Evolutionary conservation across 1,140 invertebrate species (phyloP).

Genomic region (Oppia nitens): DNA sequence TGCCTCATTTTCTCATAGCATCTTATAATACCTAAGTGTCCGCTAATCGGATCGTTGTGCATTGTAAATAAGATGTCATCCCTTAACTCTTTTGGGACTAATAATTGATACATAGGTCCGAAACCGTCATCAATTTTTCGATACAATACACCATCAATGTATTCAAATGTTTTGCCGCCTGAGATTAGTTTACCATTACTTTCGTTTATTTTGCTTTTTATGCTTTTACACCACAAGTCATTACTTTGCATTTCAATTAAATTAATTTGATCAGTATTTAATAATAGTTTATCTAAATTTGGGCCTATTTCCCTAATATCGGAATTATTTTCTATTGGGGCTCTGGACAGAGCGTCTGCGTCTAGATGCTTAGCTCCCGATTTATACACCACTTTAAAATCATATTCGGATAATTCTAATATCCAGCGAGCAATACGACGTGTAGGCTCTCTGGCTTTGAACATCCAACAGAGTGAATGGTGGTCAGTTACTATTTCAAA

Average conservation of each 20-base stretch:
- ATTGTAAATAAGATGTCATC: slow-evolving; percentile 31
- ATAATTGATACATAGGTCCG: not conserved
- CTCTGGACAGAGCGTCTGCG: slow-evolving; percentile 8
- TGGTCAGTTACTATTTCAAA: slow-evolving; percentile 23
- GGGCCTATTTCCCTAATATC: not conserved
- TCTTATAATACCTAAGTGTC: slow-evolving; percentile 20
- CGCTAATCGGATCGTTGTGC: slow-evolving; percentile 23
- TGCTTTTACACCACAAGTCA: not conserved
- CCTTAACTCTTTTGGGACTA: slow-evolving; percentile 16
- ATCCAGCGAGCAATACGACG: slow-evolving; percentile 3
- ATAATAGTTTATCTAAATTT: not conserved
- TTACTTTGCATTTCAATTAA: not conserved
- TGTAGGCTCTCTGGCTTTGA: not conserved
- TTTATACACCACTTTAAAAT: slow-evolving; percentile 14
- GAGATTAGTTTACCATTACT: not conserved
- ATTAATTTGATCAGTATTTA: not conserved
- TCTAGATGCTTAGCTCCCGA: slow-evolving; percentile 6
- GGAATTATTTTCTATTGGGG: not conserved
- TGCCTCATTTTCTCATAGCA: slow-evolving; percentile 17
- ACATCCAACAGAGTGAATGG: slow-evolving; percentile 18
- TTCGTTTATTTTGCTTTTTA: not conserved
- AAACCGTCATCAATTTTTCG: not conserved
- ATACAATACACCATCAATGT: not conserved
- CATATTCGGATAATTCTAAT: slow-evolving; percentile 2
- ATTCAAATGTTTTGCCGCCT: not conserved